Conservation (phyloP, 2,888 invertebrate species). For the Drosophila helvetica region DNA sequence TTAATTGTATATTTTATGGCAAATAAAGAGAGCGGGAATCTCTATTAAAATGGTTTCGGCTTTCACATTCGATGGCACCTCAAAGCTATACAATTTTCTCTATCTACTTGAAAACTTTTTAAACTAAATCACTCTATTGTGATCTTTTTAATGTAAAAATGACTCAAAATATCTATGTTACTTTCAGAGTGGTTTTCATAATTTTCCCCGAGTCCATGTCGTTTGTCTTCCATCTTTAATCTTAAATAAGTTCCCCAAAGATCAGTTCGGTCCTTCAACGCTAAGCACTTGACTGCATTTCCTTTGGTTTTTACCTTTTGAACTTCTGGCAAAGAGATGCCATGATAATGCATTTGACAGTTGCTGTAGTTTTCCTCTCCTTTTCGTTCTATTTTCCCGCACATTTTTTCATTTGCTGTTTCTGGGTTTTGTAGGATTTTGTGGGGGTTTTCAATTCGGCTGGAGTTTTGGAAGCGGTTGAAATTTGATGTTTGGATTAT, state of each 20-base stretch:
- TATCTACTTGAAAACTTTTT: no score
- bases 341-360: conserved; percentile 50
- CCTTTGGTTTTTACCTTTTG: conserved; percentile 36
- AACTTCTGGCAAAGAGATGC: conserved; percentile 42
- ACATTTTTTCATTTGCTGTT: background rate
- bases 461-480: conserved; percentile 13
- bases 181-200: background rate
- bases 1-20: background rate
- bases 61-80: no score
- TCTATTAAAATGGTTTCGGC: background rate
- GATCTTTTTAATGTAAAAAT: background rate
- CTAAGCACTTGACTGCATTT: conserved; percentile 36
- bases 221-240: background rate
- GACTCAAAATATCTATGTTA: background rate
- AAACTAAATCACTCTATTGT: no score
- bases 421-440: conserved; percentile 37
- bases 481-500: background rate
- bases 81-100: no score
- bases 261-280: background rate
- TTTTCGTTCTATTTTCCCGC: background rate
- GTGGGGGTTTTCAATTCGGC: conserved; percentile 31
- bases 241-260: conserved; percentile 14
- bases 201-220: background rate
- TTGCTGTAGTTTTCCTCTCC: conserved; percentile 37
- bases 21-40: background rate